Evolutionary conservation across 2,113 vertebrate genomes (phyloP).

Genomic region (Scalopus aquaticus): DNA sequence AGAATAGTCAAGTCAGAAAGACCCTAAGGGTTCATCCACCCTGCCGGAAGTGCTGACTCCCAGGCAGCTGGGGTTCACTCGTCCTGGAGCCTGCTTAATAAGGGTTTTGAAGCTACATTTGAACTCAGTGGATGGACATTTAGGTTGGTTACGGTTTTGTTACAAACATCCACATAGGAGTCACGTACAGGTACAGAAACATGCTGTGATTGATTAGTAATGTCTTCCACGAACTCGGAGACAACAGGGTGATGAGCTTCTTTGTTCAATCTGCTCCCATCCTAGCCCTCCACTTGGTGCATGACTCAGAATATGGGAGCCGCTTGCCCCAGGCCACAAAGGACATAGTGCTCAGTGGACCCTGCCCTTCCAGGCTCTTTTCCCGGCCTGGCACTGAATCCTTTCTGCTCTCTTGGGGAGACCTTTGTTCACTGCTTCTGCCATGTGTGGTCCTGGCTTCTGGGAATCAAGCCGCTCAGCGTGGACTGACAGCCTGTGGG

Average conservation of each 20-base stretch:
- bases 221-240: not conserved
- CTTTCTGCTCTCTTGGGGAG: not conserved
- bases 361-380: not conserved
- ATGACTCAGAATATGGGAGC: not conserved
- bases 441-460: not conserved
- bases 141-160: no score
- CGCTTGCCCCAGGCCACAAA: not conserved
- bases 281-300: not conserved
- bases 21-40: not conserved
- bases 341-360: not conserved
- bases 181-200: not conserved
- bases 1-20: not conserved
- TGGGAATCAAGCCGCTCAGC: not conserved
- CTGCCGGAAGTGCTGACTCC: not conserved
- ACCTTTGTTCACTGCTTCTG: not conserved
- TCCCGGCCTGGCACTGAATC: not conserved
- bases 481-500: not conserved
- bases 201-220: not conserved
- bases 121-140: not conserved
- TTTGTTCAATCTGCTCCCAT: not conserved
- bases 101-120: not conserved
- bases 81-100: not conserved
- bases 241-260: accelerated
- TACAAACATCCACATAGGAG: no score
- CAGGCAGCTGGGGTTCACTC: not conserved